These are phyloP conservation scores for Peribatodes rhomboidaria DNA, from an alignment of 2,888 invertebrate species.

Conservation along the genomic window DNA sequence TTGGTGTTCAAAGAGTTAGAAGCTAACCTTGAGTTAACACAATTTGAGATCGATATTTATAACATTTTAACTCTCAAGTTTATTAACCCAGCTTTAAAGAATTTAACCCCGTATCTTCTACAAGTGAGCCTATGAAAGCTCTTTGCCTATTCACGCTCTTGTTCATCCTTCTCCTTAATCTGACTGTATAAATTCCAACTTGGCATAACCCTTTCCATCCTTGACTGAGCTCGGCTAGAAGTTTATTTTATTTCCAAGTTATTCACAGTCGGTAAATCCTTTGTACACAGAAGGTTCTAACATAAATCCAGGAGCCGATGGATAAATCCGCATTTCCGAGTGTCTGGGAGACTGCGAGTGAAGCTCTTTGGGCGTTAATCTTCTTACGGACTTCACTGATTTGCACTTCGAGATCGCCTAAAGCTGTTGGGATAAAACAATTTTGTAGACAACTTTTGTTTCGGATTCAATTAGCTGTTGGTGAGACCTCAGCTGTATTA, in stretches of 20 bases:
- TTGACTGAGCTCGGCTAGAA: conserved; percentile 28
- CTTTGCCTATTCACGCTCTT: background rate
- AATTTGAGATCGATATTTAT: too few relatives aligned
- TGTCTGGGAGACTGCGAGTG: conserved; percentile 41
- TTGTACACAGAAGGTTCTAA: conserved; percentile 41
- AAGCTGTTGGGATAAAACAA: conserved; percentile 51
- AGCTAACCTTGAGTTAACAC: too few relatives aligned
- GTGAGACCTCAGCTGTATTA: conserved; percentile 1
- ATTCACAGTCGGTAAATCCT: conserved; percentile 43
- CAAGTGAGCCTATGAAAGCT: background rate
- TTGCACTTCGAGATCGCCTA: conserved; percentile 46
- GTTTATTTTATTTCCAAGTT: conserved; percentile 41
- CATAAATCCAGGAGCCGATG: conserved; percentile 54
- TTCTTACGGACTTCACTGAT: conserved; percentile 55
- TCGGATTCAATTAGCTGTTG: conserved; percentile 32
- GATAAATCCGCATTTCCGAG: conserved; percentile 53
- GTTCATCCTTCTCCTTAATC: conserved; percentile 16
- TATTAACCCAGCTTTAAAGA: too few relatives aligned
- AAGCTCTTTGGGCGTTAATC: conserved; percentile 53
- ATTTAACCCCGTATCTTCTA: too few relatives aligned
- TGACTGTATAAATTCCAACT: conserved; percentile 17
- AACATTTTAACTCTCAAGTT: too few relatives aligned
- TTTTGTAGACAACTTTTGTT: conserved; percentile 45
- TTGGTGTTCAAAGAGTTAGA: too few relatives aligned
- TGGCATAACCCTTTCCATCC: conserved; percentile 24